A percentile compares a stretch with the other conserved stretches of the same genome.
These are phyloP conservation scores for Sipha maydis DNA, from an alignment of 2,888 invertebrate genomes.

Conservation along the genomic window DNA sequence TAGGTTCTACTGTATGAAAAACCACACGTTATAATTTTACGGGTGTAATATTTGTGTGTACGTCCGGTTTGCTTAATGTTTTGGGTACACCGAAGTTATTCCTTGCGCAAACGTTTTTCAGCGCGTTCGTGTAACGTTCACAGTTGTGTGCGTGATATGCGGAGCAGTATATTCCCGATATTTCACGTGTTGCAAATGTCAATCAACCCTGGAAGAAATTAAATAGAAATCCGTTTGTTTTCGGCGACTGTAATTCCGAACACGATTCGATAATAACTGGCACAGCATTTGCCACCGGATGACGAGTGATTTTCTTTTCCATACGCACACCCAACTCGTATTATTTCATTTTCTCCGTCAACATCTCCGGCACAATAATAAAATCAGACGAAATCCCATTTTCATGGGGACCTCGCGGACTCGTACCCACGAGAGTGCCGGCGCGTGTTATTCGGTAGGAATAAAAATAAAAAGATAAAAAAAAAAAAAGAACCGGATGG, in stretches of 20 bases:
- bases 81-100: too few relatives aligned
- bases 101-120: too few relatives aligned
- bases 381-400: conserved; percentile 51
- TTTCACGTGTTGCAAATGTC: background rate
- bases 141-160: too few relatives aligned
- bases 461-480: background rate
- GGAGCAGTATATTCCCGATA: background rate
- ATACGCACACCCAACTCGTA: background rate
- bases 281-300: background rate
- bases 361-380: conserved; percentile 32
- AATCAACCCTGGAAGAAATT: background rate
- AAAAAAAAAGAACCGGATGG: too few relatives aligned
- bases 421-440: too few relatives aligned
- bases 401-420: background rate
- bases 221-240: conserved; percentile 17
- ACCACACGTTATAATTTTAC: too few relatives aligned
- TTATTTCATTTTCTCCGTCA: conserved; percentile 17
- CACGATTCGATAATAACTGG: conserved; percentile 9
- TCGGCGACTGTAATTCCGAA: conserved; percentile 9
- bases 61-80: too few relatives aligned
- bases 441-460: background rate
- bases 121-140: too few relatives aligned
- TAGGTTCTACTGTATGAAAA: too few relatives aligned
- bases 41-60: too few relatives aligned
- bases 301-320: conserved; percentile 17